Base-by-base conservation (phyloP, 2,113 vertebrate species). In the Zeus faber region DNA sequence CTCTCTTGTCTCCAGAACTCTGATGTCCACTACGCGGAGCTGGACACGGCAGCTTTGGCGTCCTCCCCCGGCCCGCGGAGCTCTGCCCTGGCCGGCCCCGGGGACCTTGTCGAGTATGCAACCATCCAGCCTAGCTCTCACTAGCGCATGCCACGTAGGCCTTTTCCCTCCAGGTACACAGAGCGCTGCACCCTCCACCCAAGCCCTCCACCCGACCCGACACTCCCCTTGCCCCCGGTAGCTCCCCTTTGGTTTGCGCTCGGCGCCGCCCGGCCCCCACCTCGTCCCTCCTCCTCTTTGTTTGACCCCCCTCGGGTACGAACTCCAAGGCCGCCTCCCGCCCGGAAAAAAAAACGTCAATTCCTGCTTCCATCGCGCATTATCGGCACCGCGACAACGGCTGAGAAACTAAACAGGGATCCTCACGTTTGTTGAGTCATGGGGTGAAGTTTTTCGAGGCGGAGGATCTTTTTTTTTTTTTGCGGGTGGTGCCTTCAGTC, bases 21-120 rank as follows among this genome's bases (percentile, higher is more conserved):
- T 70, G 91, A 94, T 70, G 82, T 94, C 86, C 92, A 94, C 85
- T 95, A 94, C 62, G 92, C 94, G 66, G 92, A 97, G 86, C 91
- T 96, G 92, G 94, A 97, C 87, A 91, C 92, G 54, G 89, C 93
- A 61, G 89, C 93, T 88, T 91, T 96, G 91, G 89, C 91, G 79
- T 91, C 91, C 45, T 77, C 84, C 72, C 90, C 91, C 80, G 89
- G 87, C 74, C 89, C 84, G 35, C 84, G 80, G 87, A 92, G 72
- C 76, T 90, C 90, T 47, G 80, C 89, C 86, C 90, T 71, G 59
- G 90, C 91, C 81, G 91, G 89, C 67, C 91, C 91, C 50, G 90
- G 91, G 91, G 94, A 95, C 80, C 90, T 91, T 89, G 92, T 95
- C 85, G 93, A 97, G 89, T 94, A 94, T 68, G 93, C 95, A 87